These are phyloP conservation scores for Apantesis nais DNA, from an alignment of 2,888 invertebrate species.

Conservation along the genomic window DNA sequence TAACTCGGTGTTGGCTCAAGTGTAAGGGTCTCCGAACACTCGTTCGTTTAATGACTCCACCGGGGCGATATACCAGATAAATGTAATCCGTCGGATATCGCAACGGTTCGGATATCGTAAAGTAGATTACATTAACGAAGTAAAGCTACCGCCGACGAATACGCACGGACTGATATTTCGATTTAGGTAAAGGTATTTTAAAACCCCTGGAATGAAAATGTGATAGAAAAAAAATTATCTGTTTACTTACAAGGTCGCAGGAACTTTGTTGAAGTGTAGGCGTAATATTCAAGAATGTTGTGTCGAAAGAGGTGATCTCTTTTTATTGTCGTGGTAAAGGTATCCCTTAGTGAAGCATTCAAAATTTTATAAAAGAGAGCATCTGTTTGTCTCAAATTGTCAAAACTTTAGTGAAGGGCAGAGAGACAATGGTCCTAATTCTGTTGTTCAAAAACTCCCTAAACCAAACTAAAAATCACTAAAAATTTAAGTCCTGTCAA, in stretches of 20 bases:
- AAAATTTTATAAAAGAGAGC: background rate
- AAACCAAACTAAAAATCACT: no score
- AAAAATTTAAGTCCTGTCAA: no score
- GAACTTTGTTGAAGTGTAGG: background rate
- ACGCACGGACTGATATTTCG: background rate
- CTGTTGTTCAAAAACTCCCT: no score
- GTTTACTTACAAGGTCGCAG: background rate
- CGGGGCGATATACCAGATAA: constrained; percentile 10
- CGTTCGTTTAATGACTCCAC: constrained; percentile 18
- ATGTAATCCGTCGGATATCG: constrained; percentile 12
- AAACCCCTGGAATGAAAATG: background rate
- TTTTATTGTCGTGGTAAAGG: background rate
- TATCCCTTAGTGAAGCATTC: background rate
- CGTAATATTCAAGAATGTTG: background rate
- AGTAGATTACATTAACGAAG: constrained; percentile 21
- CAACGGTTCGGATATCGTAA: constrained; percentile 11
- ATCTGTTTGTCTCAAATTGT: background rate
- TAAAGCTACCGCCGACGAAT: constrained; percentile 8
- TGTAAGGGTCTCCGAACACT: constrained; percentile 1
- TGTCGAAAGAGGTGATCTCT: background rate
- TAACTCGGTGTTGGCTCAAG: constrained; percentile 6
- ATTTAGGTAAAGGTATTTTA: background rate
- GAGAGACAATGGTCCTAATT: no score
- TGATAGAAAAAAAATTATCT: background rate
- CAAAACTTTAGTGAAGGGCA: background rate